Percentiles rank a stretch among this genome's conserved stretches.
phyloP scores from a whole-genome alignment of 2,113 vertebrate species.

The Hyperopisus bebe region DNA sequence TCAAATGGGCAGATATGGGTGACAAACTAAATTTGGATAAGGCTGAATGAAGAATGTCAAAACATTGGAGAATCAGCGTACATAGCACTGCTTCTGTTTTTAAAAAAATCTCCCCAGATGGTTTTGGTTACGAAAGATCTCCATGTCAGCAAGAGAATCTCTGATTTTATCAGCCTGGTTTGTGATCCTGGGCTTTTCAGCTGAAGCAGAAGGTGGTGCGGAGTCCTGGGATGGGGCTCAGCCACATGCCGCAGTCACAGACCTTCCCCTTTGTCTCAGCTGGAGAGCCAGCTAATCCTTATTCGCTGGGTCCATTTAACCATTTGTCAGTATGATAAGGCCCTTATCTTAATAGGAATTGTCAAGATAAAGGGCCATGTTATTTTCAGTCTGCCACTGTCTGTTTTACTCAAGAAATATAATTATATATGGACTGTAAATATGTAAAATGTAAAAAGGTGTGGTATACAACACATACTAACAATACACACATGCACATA shows the following conservation, averaged over 20 bases:
- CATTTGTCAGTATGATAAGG: constrained; percentile 44
- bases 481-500: too few relatives aligned
- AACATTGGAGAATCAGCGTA: background rate
- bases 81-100: background rate
- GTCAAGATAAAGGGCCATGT: constrained; percentile 31
- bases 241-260: background rate
- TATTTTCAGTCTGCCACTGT: constrained; percentile 22
- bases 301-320: constrained; percentile 23
- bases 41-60: constrained; percentile 2
- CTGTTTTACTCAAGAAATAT: constrained; percentile 33
- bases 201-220: background rate
- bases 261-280: background rate
- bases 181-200: constrained; percentile 10
- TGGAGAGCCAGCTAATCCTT: background rate
- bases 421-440: background rate
- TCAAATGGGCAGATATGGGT: background rate
- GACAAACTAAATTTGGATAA: background rate
- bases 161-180: constrained; percentile 18
- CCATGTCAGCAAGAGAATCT: background rate
- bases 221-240: background rate
- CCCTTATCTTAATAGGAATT: constrained; percentile 52
- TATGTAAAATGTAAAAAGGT: background rate
- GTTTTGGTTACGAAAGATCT: background rate
- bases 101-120: background rate
- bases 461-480: background rate